A percentile compares a stretch with the other conserved stretches of the same genome.
Conservation (phyloP, 2,888 invertebrate species). For the Spialia ferax region DNA sequence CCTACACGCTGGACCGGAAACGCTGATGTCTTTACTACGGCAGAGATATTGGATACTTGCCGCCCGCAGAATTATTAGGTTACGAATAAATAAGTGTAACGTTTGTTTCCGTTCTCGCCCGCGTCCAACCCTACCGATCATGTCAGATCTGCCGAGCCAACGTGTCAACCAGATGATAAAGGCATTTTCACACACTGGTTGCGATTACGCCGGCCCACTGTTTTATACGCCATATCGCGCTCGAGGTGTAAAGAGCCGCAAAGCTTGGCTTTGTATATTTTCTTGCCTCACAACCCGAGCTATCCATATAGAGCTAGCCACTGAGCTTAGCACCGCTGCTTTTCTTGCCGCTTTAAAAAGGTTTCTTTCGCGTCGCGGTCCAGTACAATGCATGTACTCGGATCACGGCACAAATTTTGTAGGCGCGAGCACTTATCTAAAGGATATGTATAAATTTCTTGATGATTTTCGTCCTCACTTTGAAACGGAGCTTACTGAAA, state of each 20-base stretch:
- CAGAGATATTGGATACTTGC: background rate
- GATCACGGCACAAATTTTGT: background rate
- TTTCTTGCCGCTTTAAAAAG: background rate
- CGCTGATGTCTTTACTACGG: background rate
- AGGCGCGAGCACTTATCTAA: background rate
- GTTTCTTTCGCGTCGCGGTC: background rate
- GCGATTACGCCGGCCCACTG: background rate
- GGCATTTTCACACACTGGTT: slow-evolving; percentile 6
- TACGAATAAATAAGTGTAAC: background rate
- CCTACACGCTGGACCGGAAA: background rate
- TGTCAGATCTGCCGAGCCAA: background rate
- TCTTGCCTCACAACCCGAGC: background rate
- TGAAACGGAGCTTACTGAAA: background rate
- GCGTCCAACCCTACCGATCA: background rate
- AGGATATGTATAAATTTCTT: background rate
- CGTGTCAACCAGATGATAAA: slow-evolving; percentile 4
- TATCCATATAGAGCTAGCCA: background rate
- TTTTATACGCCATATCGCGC: background rate
- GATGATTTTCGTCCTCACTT: background rate
- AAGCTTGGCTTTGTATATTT: background rate
- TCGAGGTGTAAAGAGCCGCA: background rate
- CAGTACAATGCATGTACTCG: background rate
- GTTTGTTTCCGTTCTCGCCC: background rate
- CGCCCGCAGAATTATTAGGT: background rate
- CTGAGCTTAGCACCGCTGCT: background rate